phyloP scores from a whole-genome alignment of 2,888 invertebrate species.

The Tineola bisselliella region DNA sequence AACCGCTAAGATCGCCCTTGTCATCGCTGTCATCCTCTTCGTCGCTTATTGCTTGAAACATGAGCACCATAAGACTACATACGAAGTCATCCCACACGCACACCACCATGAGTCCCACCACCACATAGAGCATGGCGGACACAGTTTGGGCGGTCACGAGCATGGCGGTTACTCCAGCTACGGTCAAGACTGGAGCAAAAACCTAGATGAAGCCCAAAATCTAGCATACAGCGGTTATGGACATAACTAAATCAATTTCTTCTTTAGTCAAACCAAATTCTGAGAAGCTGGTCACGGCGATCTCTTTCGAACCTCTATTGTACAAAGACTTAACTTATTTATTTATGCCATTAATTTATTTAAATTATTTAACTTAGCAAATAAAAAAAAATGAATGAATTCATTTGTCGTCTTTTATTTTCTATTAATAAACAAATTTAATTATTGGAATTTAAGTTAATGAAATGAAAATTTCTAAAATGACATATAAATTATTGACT shows the following conservation, averaged over 20 bases:
- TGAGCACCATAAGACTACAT: conserved; percentile 54
- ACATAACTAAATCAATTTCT: conserved; percentile 22
- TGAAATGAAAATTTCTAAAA: not conserved
- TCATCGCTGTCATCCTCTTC: conserved; percentile 76
- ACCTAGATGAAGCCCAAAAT: conserved; percentile 73
- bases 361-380: conserved; percentile 15
- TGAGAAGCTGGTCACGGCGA: not conserved
- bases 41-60: conserved; percentile 55
- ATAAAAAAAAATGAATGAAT: conserved; percentile 36
- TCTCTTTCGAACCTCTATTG: conserved; percentile 35
- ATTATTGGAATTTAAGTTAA: not conserved
- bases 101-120: conserved; percentile 69
- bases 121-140: conserved; percentile 62
- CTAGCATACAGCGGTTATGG: conserved; percentile 75
- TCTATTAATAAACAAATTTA: not conserved
- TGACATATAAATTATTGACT: not conserved
- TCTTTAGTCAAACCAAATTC: conserved; percentile 10
- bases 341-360: conserved; percentile 51
- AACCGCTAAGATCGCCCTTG: conserved; percentile 82
- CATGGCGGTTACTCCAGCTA: conserved; percentile 25
- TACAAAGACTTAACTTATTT: conserved; percentile 56
- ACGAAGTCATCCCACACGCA: conserved; percentile 55
- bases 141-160: conserved; percentile 44
- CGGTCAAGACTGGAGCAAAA: conserved; percentile 56
- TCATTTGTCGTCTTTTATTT: conserved; percentile 24